Evolutionary conservation across 2,888 invertebrate genomes (phyloP), one percentile per base, ranked within the genome.

Genomic region (Drosophila birchii): DNA sequence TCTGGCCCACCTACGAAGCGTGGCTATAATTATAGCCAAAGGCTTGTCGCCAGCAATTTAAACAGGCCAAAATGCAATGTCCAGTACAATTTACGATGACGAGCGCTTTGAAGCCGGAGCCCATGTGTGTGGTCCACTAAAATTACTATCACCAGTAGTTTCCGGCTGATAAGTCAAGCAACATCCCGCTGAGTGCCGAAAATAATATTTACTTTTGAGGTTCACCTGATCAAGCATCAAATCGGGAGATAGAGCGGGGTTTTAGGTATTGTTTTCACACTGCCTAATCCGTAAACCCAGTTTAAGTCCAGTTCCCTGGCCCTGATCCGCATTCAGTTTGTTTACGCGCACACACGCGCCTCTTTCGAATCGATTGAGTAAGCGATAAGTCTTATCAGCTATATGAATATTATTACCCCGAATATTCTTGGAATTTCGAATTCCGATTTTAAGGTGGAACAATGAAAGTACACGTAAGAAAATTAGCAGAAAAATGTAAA

Each of bases 31-130:
- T 89, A 79, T 78, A 87, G 80, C 88, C 86, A 79, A 85, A 81
- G 88, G 78, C 77, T 88, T 75, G 88, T 88, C 83, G 80, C 71
- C 80, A 58, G 76, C 83, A 83, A 88, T 83, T 83, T 83, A 78
- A 56, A 68, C 72, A 62, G 71, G 70, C 67, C 14, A 36, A 66
- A 51, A 41, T 47, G 68, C 66, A 81, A 14, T 43, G 81, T 82
- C 80, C 88, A 76, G 43, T 66, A 51, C 54, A 59, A 56, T 79
- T 88, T 86, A 78, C 71, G 66, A 68, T 85, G 87, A 88, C 84
- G 75, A 79, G 56, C 64, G 89, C 85, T 86, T 85, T 85, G 88
- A 85, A 86, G 83, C 79, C 75, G 11, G 58, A 36, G 1, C 11
- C 44, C 14, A 38, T 57, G 23, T 49, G 64, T 71, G 85, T 81